Evolutionary conservation across 2,888 invertebrate genomes (phyloP).

Genomic region (Lasiommata megera): DNA sequence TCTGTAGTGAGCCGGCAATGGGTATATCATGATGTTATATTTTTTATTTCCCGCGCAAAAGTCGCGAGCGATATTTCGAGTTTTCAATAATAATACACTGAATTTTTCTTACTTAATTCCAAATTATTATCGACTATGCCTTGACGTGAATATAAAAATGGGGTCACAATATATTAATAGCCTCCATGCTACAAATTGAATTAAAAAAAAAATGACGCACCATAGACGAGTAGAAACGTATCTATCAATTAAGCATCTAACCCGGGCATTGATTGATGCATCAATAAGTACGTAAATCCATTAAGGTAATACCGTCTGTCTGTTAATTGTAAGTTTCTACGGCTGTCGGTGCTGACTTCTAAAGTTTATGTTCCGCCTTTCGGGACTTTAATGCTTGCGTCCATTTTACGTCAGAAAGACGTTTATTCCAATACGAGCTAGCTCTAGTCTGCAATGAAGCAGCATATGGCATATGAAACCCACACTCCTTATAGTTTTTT

Average conservation of each 20-base stretch:
- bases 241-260: slow-evolving; percentile 63
- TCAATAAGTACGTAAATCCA: slow-evolving; percentile 79
- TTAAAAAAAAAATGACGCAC: slow-evolving; percentile 36
- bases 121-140: too few relatives aligned
- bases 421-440: background rate
- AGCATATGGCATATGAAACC: too few relatives aligned
- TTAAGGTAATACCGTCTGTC: slow-evolving; percentile 61
- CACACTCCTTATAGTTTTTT: too few relatives aligned
- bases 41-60: too few relatives aligned
- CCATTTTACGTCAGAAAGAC: background rate
- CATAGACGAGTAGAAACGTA: slow-evolving; percentile 51
- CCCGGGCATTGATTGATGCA: slow-evolving; percentile 71
- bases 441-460: too few relatives aligned
- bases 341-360: slow-evolving; percentile 48
- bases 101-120: too few relatives aligned
- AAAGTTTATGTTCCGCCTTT: background rate
- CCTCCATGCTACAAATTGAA: background rate
- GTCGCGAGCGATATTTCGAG: too few relatives aligned
- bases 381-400: background rate
- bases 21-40: too few relatives aligned
- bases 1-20: too few relatives aligned
- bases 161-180: slow-evolving; percentile 13
- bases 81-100: too few relatives aligned
- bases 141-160: background rate
- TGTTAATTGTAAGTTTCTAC: slow-evolving; percentile 74